Conservation (phyloP, 2,888 invertebrate species). For the Heterodera filipjevi region DNA sequence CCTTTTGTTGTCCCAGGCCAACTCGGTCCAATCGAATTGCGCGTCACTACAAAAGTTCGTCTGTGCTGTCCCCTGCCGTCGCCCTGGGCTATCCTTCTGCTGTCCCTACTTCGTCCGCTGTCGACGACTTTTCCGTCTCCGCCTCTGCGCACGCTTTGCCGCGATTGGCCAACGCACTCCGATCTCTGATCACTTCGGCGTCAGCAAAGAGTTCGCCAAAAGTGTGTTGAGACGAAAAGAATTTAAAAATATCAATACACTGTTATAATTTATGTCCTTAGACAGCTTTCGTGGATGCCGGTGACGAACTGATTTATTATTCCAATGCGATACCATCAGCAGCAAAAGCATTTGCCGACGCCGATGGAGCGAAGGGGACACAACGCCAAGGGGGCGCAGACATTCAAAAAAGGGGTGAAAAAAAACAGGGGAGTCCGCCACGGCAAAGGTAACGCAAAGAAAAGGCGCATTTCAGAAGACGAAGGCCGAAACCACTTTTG, state of each 20-base stretch:
- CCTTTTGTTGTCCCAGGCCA: neutral
- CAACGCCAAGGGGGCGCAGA: no score
- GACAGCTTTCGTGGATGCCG: conserved; percentile 20
- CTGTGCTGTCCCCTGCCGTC: neutral
- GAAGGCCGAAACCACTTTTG: neutral
- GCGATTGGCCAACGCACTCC: conserved; percentile 19
- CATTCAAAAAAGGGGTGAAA: neutral
- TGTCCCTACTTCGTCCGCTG: neutral
- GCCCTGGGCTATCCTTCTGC: neutral
- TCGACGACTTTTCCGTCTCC: neutral
- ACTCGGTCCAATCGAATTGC: neutral
- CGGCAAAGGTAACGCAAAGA: neutral
- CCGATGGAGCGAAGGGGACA: neutral
- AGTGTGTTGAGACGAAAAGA: neutral
- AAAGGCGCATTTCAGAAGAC: neutral
- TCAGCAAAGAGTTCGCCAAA: neutral
- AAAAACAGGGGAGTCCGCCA: neutral
- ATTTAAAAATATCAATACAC: no score
- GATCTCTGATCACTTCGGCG: conserved; percentile 11
- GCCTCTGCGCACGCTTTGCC: conserved; percentile 5
- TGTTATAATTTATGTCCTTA: neutral
- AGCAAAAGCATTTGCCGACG: neutral
- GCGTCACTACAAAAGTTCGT: conserved; percentile 26
- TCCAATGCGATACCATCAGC: conserved; percentile 12
- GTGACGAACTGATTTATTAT: conserved; percentile 20